Evolutionary conservation across 2,797 vertebrate genomes (phyloP), one percentile per base, ranked within the genome.

Genomic region (Streptopelia turtur): DNA sequence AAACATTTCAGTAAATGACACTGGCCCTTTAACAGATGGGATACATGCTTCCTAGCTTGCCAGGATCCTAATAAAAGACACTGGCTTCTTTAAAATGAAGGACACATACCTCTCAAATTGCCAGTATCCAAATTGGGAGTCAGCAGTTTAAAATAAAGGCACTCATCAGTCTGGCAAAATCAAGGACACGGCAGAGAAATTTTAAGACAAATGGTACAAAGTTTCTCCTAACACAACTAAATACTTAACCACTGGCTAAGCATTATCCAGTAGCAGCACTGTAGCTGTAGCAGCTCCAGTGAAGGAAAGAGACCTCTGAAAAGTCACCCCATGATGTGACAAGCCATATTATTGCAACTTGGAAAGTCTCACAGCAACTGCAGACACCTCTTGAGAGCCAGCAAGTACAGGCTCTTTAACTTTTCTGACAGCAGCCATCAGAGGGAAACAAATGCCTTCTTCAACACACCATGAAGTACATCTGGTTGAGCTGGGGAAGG

Each of bases 51-150:
- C 87, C 94, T 91, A 95, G 96, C 95, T 97, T 98, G 97, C 97
- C 96, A 98, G 97, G 92, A 95, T 97, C 96, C 97, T 98, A 98
- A 97, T 97, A 98, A 97, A 98, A 98, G 97, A 97, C 95, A 96
- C 89, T 88, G 95, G 95, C 95, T 97, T 97, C 95, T 97, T 95
- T 96, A 97, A 97, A 98, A 97, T 90, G 96, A 98, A 98, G 97
- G 97, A 97, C 97, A 96, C 93, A 95, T 84, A 93, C 96, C 96
- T 97, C 97, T 98, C 96, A 97, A 94, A 97, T 97, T 97, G 97
- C 95, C 95, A 97, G 93, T 83, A 95, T 88, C 91, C 95, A 97
- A 97, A 97, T 2, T 91, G 95, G 90, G 97, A 97, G 93, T 97
- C 95, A 95, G 96, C 90, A 96, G 94, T 96, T 97, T 97, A 97